Conservation (phyloP, 1,140 invertebrate species). For the Helicoverpa zea region DNA sequence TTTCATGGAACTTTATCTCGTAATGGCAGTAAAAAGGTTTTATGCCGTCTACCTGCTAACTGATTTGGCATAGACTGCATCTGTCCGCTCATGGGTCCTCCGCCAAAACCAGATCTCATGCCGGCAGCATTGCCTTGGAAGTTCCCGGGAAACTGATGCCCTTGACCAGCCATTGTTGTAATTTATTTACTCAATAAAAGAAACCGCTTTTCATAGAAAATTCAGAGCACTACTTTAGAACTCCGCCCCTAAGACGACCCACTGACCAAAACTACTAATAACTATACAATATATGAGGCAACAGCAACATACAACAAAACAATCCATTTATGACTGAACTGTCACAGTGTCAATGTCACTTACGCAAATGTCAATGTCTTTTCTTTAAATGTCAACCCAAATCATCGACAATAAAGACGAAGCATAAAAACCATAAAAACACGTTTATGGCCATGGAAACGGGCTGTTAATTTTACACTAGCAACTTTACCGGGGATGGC, state of each 20-base stretch:
- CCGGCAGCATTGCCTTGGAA: conserved; percentile 78
- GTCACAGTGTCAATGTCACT: neutral
- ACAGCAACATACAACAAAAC: neutral
- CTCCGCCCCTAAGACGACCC: no score
- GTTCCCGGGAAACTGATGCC: conserved; percentile 83
- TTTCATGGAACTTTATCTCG: neutral
- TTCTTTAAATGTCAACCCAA: neutral
- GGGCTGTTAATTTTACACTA: no score
- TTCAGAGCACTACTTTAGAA: neutral
- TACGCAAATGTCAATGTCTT: neutral
- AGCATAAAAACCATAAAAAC: no score
- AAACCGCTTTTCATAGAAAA: neutral
- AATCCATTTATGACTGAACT: neutral
- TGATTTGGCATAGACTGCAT: conserved; percentile 83
- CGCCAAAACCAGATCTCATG: conserved; percentile 80
- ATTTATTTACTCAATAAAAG: neutral
- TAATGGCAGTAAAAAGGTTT: neutral
- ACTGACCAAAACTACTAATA: neutral
- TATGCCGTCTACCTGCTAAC: conserved; percentile 69
- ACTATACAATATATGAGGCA: neutral
- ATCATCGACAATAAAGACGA: no score
- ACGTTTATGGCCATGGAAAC: no score
- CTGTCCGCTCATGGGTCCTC: conserved; percentile 78
- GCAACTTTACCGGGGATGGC: no score
- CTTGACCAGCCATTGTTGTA: conserved; percentile 80